A percentile compares a stretch with the other conserved stretches of the same genome.
These are phyloP conservation scores for Chrysolina haemoptera DNA, from an alignment of 2,888 invertebrate species.

Conservation along the genomic window DNA sequence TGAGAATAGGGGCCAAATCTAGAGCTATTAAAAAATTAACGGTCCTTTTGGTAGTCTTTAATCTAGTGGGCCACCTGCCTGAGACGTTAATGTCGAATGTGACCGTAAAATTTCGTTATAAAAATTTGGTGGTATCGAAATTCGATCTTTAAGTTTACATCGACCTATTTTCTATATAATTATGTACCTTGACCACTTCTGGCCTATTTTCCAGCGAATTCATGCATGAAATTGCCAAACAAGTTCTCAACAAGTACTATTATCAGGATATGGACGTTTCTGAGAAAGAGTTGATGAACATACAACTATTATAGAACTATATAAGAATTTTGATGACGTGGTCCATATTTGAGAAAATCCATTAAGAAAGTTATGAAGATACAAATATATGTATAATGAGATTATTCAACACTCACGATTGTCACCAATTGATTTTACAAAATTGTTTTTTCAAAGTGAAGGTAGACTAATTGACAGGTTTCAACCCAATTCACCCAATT, in stretches of 20 bases:
- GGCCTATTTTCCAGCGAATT: neutral
- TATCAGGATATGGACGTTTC: neutral
- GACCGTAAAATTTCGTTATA: conserved; percentile 16
- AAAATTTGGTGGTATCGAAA: conserved; percentile 2
- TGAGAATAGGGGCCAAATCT: conserved; percentile 13
- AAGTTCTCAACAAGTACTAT: neutral
- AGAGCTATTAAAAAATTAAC: conserved; percentile 23
- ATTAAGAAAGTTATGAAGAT: too few species aligned
- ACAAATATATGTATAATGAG: too few species aligned
- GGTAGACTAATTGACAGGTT: too few species aligned
- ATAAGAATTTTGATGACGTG: too few species aligned
- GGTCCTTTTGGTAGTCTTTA: conserved; percentile 18
- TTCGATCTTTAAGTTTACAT: conserved; percentile 3
- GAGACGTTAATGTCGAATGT: neutral
- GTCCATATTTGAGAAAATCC: too few species aligned
- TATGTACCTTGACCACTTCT: neutral
- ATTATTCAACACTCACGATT: too few species aligned
- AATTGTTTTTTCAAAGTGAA: too few species aligned
- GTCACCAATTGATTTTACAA: too few species aligned
- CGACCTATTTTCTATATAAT: conserved; percentile 8
- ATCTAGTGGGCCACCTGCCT: conserved; percentile 17
- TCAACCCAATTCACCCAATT: too few species aligned
- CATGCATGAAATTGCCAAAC: neutral
- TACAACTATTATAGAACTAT: too few species aligned
- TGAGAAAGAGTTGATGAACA: too few species aligned